Evolutionary conservation across 1,140 invertebrate genomes (phyloP).

Genomic region (Forficula auricularia): DNA sequence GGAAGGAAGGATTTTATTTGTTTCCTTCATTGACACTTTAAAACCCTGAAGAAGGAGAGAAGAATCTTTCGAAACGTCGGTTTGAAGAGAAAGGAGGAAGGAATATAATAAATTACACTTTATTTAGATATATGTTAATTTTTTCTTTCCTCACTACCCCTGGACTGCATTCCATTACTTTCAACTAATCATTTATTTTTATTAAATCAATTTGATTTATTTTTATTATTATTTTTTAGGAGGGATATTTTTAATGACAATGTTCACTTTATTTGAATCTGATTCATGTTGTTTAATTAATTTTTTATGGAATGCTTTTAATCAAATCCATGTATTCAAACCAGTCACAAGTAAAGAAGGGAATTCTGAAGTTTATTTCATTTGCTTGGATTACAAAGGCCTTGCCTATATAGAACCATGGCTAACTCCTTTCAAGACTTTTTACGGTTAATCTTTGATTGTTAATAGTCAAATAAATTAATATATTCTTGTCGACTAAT

Average conservation of each 20-base stretch:
- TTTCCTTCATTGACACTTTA: too few relatives aligned
- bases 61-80: too few relatives aligned
- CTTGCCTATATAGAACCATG: slow-evolving; percentile 24
- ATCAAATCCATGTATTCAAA: slow-evolving; percentile 59
- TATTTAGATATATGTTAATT: too few relatives aligned
- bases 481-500: background rate
- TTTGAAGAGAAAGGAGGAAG: too few relatives aligned
- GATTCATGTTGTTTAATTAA: slow-evolving; percentile 62
- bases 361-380: slow-evolving; percentile 82
- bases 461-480: background rate
- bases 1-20: too few relatives aligned
- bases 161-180: too few relatives aligned
- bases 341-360: slow-evolving; percentile 81
- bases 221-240: slow-evolving; percentile 26
- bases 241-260: slow-evolving; percentile 74
- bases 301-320: slow-evolving; percentile 56
- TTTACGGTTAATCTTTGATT: slow-evolving; percentile 25
- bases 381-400: slow-evolving; percentile 52
- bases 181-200: slow-evolving; percentile 8
- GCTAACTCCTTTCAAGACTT: slow-evolving; percentile 27
- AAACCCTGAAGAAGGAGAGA: too few relatives aligned
- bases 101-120: too few relatives aligned
- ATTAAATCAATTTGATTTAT: background rate
- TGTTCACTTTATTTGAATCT: slow-evolving; percentile 81
- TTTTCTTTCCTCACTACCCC: too few relatives aligned